A percentile compares a stretch with the other conserved stretches of the same genome.
These are phyloP conservation scores for Catonia carolina DNA, from an alignment of 2,888 invertebrate genomes.

Conservation along the genomic window DNA sequence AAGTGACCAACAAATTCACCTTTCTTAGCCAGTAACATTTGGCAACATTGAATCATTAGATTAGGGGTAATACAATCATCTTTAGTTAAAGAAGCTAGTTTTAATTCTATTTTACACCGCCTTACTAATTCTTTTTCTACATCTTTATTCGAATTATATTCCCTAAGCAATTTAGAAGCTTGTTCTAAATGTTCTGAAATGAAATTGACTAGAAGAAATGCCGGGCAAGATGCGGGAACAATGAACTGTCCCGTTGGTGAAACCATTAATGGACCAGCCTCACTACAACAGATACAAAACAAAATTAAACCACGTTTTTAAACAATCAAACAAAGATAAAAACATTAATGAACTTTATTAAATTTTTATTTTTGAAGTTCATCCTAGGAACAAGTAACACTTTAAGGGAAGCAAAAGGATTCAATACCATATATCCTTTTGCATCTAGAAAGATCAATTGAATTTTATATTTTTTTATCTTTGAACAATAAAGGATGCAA, in stretches of 20 bases:
- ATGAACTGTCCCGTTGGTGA: conserved; percentile 92
- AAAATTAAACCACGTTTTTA: too few relatives aligned
- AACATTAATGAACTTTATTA: too few relatives aligned
- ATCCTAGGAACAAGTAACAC: too few relatives aligned
- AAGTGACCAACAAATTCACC: conserved; percentile 46
- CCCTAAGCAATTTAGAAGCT: conserved; percentile 62
- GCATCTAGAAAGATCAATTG: too few relatives aligned
- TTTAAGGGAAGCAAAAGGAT: too few relatives aligned
- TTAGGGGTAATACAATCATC: conserved; percentile 88
- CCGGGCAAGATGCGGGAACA: conserved; percentile 86
- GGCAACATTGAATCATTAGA: conserved; percentile 80
- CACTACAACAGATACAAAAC: conserved; percentile 52
- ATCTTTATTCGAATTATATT: conserved; percentile 75
- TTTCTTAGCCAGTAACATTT: conserved; percentile 55
- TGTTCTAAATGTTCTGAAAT: conserved; percentile 68
- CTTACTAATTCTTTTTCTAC: conserved; percentile 67
- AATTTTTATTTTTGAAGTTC: too few relatives aligned
- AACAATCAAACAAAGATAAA: too few relatives aligned
- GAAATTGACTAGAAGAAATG: conserved; percentile 75
- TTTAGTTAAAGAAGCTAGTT: conserved; percentile 67
- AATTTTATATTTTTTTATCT: too few relatives aligned
- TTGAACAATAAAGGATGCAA: too few relatives aligned
- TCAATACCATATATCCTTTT: too few relatives aligned
- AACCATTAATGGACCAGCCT: conserved; percentile 88
- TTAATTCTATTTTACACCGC: conserved; percentile 59